phyloP scores from a whole-genome alignment of 2,888 invertebrate genomes.

The Brachypalpus laphriformis region DNA sequence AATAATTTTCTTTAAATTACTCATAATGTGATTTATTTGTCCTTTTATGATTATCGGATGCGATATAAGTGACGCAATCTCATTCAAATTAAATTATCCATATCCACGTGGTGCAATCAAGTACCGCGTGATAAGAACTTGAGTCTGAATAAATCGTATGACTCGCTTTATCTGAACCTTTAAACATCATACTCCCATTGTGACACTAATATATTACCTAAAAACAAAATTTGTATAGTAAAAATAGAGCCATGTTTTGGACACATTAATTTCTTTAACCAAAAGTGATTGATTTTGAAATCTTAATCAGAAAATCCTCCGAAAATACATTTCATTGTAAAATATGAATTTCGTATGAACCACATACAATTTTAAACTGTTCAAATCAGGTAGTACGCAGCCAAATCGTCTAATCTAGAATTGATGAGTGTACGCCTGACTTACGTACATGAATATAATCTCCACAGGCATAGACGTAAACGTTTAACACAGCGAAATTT shows the following conservation, averaged over 20 bases:
- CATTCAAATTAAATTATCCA: no score
- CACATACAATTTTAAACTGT: neutral
- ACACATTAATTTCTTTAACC: neutral
- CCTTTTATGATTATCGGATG: no score
- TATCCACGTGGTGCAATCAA: no score
- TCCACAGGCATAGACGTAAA: no score
- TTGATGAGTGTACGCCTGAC: no score
- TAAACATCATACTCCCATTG: neutral
- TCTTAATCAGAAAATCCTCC: neutral
- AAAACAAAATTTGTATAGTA: neutral
- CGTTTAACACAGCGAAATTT: no score
- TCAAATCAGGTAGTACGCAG: no score
- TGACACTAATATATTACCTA: neutral
- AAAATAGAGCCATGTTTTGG: neutral
- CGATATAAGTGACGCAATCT: neutral
- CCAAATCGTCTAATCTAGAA: neutral
- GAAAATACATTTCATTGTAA: constrained; percentile 1
- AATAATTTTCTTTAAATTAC: neutral
- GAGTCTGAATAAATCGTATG: neutral
- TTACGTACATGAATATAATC: no score
- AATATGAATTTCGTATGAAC: neutral
- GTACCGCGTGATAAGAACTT: no score
- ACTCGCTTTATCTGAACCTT: neutral
- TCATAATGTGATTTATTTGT: no score
- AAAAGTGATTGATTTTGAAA: neutral